A percentile compares a stretch with the other conserved stretches of the same genome.
These are phyloP conservation scores for Microctenopoma steveboyesi DNA, from an alignment of 2,797 vertebrate genomes.

Conservation along the genomic window DNA sequence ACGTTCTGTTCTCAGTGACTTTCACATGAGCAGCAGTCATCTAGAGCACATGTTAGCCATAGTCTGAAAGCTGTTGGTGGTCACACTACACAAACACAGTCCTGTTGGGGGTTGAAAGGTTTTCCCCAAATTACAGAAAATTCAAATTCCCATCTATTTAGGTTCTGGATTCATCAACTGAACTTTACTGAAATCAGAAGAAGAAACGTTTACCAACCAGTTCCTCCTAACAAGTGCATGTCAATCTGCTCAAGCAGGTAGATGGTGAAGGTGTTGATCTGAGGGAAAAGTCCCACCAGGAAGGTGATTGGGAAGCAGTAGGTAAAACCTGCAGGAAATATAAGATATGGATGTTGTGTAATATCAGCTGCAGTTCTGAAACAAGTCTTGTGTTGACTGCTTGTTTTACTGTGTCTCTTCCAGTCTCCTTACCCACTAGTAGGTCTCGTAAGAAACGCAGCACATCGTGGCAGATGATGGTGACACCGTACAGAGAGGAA, in stretches of 20 bases:
- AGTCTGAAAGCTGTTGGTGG: neutral
- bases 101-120: too few relatives aligned
- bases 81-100: neutral
- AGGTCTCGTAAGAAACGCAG: constrained; percentile 87
- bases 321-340: constrained; percentile 85
- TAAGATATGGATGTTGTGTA: neutral
- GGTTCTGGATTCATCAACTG: neutral
- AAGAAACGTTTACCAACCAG: constrained; percentile 80
- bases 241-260: constrained; percentile 96
- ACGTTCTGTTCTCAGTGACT: too few relatives aligned
- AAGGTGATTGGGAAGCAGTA: constrained; percentile 96
- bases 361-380: neutral
- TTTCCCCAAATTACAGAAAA: neutral
- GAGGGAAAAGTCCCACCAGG: constrained; percentile 95
- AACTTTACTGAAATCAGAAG: constrained; percentile 1
- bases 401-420: neutral
- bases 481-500: constrained; percentile 90
- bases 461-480: constrained; percentile 87
- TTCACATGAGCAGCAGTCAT: neutral
- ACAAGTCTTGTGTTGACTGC: neutral
- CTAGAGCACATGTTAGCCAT: neutral
- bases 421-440: constrained; percentile 87
- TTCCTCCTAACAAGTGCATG: constrained; percentile 94
- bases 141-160: neutral
- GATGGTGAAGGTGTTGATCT: constrained; percentile 96